A percentile compares a stretch with the other conserved stretches of the same genome.
These are phyloP conservation scores for Lepeophtheirus salmonis DNA, from an alignment of 1,140 invertebrate genomes.

Conservation along the genomic window DNA sequence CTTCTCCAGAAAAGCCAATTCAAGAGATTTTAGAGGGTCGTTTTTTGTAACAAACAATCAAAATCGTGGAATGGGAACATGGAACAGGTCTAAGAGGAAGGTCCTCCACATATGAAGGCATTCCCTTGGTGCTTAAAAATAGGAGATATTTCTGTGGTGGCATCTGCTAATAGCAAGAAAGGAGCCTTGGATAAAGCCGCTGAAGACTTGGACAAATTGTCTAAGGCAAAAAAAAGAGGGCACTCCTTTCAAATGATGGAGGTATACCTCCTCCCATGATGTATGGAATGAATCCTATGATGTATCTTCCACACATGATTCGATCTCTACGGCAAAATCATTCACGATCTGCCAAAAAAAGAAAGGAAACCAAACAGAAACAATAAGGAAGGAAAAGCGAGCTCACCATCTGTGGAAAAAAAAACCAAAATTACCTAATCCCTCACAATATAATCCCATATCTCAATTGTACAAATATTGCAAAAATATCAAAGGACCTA, in stretches of 20 bases:
- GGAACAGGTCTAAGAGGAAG: conserved; percentile 8
- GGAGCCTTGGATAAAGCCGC: conserved; percentile 8
- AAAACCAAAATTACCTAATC: not conserved
- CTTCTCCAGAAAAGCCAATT: not conserved
- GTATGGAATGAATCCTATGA: not conserved
- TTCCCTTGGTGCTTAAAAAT: conserved; percentile 10
- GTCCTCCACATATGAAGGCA: conserved; percentile 6
- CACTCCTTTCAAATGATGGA: not conserved
- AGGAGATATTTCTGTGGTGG: not conserved
- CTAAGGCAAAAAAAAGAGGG: not conserved
- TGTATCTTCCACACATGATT: not conserved
- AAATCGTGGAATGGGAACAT: not conserved
- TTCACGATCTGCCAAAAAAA: not conserved
- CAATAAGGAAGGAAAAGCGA: not conserved
- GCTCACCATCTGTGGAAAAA: not conserved
- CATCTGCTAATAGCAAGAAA: conserved; percentile 4
- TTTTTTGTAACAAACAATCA: conserved; percentile 10
- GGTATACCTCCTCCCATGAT: not conserved
- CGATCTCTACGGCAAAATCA: not conserved
- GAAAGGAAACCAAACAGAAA: not conserved
- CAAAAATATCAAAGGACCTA: conserved; percentile 1
- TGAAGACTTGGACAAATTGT: conserved; percentile 6
- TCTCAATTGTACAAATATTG: conserved; percentile 5
- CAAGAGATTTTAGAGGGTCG: conserved; percentile 7
- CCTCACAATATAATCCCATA: conserved; percentile 10